Evolutionary conservation across 2,113 vertebrate species (phyloP).

Genomic region (Rhinoderma darwinii): DNA sequence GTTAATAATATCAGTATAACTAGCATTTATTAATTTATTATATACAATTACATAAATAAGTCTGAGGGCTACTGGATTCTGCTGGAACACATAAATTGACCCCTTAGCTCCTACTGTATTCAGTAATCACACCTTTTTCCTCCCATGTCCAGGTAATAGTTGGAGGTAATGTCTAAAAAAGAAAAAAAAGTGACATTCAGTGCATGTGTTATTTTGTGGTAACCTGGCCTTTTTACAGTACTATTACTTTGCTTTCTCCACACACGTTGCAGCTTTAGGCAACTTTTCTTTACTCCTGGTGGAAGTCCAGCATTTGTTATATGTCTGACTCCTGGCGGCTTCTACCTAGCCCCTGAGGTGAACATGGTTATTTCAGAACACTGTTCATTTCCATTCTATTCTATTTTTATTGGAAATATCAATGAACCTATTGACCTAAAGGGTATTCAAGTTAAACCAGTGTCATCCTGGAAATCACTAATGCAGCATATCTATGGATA

Average conservation of each 20-base stretch:
- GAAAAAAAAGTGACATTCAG: neutral
- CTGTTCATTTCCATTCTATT: neutral
- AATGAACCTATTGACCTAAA: neutral
- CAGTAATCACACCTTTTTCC: neutral
- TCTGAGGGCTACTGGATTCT: neutral
- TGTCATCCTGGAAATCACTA: too few species aligned
- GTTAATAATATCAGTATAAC: too few species aligned
- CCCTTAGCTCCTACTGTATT: neutral
- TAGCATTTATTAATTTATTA: too few species aligned
- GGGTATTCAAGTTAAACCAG: neutral
- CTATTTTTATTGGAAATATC: neutral
- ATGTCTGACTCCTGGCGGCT: neutral
- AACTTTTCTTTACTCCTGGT: neutral
- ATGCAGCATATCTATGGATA: too few species aligned
- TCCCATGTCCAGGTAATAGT: neutral
- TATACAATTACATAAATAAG: too few species aligned
- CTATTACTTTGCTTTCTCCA: slow-evolving; percentile 1
- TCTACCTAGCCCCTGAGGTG: neutral
- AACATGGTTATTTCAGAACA: neutral
- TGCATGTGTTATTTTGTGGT: too few species aligned
- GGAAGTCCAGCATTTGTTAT: neutral
- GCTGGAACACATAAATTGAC: neutral
- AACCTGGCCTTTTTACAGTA: too few species aligned
- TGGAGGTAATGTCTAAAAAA: neutral
- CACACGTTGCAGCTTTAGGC: neutral